phyloP scores from a whole-genome alignment of 2,888 invertebrate species.

The Sinodicranocentrus sp. region DNA sequence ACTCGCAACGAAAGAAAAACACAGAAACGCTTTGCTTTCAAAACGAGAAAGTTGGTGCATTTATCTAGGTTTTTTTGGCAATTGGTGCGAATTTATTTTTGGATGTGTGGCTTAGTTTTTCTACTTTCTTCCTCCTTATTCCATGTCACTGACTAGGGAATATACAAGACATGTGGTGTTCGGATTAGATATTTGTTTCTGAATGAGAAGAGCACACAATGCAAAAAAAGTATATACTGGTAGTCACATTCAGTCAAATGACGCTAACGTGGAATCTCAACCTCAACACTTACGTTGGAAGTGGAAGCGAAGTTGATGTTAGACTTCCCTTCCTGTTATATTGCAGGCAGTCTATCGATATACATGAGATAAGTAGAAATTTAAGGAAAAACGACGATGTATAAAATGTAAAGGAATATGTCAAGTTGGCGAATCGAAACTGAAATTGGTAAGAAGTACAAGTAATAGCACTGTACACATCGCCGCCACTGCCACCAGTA shows the following conservation, averaged over 20 bases:
- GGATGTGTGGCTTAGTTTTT: conserved; percentile 46
- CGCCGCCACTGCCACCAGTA: not conserved
- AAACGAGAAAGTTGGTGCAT: conserved; percentile 20
- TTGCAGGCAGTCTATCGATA: too few species aligned
- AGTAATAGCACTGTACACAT: not conserved
- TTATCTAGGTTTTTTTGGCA: conserved; percentile 58
- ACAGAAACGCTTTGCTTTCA: not conserved
- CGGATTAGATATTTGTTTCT: not conserved
- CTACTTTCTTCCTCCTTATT: conserved; percentile 1
- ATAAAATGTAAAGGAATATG: conserved; percentile 56
- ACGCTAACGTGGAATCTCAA: not conserved
- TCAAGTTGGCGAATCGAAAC: conserved; percentile 48
- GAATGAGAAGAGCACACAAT: not conserved
- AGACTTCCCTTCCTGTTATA: not conserved
- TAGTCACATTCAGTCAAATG: not conserved
- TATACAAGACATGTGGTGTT: not conserved
- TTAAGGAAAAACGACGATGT: conserved; percentile 11
- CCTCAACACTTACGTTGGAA: conserved; percentile 14
- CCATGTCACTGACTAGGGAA: conserved; percentile 9
- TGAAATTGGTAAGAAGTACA: conserved; percentile 13
- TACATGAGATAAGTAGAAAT: too few species aligned
- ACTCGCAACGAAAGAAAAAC: too few species aligned
- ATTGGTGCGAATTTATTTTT: conserved; percentile 64
- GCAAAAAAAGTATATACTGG: not conserved
- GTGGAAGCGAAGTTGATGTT: not conserved